A percentile compares a stretch with the other conserved stretches of the same genome.
Conservation (phyloP, 1,140 invertebrate genomes). For the Planococcus citri region DNA sequence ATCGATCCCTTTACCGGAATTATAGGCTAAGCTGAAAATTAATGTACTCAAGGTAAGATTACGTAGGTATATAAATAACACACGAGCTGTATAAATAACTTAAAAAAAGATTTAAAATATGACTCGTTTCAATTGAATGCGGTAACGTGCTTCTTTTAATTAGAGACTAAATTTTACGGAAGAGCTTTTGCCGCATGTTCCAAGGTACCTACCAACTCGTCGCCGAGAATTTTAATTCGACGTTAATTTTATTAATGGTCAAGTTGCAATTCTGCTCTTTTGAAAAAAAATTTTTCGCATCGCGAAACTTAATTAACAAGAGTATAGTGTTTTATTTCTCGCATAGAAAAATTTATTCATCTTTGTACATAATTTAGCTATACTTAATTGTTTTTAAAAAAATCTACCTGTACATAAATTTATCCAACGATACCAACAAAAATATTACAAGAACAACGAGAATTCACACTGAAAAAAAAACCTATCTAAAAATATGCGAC, state of each 20-base stretch:
- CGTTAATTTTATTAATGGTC: background rate
- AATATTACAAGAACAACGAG: too few relatives aligned
- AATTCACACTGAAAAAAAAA: too few relatives aligned
- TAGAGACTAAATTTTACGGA: background rate
- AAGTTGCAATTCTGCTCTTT: background rate
- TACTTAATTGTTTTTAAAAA: too few relatives aligned
- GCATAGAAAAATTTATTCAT: too few relatives aligned
- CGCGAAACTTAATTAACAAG: too few relatives aligned
- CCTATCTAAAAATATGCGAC: too few relatives aligned
- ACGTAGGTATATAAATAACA: background rate
- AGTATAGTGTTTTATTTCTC: too few relatives aligned
- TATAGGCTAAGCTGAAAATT: background rate
- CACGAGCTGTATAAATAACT: background rate
- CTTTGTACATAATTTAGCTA: too few relatives aligned
- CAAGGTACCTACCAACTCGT: background rate
- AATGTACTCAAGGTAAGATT: background rate
- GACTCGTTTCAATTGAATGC: background rate
- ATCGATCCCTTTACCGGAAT: background rate
- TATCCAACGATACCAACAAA: too few relatives aligned
- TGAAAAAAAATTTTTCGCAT: background rate
- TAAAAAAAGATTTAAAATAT: background rate
- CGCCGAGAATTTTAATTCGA: background rate
- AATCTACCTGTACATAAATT: too few relatives aligned
- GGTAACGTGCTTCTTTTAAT: conserved; percentile 7
- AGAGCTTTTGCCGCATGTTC: background rate